Conservation (phyloP, 2,888 invertebrate genomes). For the Tetropium fuscum region DNA sequence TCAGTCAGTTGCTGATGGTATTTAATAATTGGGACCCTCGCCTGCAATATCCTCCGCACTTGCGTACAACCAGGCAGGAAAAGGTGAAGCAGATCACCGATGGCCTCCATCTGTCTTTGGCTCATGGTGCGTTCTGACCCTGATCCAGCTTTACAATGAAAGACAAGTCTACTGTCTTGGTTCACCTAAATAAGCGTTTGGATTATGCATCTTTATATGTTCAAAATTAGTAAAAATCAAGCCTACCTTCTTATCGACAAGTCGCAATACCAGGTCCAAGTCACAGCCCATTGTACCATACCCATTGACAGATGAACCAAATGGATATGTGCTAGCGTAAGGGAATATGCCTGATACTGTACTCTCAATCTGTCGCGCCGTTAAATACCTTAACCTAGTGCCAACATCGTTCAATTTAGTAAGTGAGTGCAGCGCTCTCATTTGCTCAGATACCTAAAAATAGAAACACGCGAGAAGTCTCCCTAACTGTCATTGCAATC, state of each 20-base stretch:
- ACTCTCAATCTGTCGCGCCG: constrained; percentile 80
- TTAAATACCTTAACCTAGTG: constrained; percentile 79
- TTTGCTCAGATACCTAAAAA: constrained; percentile 73
- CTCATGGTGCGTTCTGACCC: constrained; percentile 72
- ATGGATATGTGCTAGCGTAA: constrained; percentile 77
- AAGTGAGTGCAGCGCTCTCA: constrained; percentile 71
- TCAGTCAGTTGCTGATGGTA: constrained; percentile 81
- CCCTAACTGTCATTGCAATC: background rate
- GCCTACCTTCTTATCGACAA: constrained; percentile 59
- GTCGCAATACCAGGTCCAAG: constrained; percentile 78
- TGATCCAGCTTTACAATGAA: constrained; percentile 73
- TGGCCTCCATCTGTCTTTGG: constrained; percentile 79
- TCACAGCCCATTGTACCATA: constrained; percentile 89
- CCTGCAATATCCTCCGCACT: constrained; percentile 81
- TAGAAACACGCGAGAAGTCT: too few species aligned
- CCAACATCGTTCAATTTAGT: constrained; percentile 81
- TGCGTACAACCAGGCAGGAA: constrained; percentile 80
- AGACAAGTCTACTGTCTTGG: constrained; percentile 68
- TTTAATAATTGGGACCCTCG: constrained; percentile 91
- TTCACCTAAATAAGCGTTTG: constrained; percentile 51
- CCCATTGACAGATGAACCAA: constrained; percentile 92
- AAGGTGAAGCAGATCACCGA: constrained; percentile 78
- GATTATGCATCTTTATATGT: constrained; percentile 7
- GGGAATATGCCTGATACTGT: constrained; percentile 81
- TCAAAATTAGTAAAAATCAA: background rate